These are phyloP conservation scores for Neolamprologus toae DNA, from an alignment of 2,113 vertebrate genomes.

Conservation along the genomic window DNA sequence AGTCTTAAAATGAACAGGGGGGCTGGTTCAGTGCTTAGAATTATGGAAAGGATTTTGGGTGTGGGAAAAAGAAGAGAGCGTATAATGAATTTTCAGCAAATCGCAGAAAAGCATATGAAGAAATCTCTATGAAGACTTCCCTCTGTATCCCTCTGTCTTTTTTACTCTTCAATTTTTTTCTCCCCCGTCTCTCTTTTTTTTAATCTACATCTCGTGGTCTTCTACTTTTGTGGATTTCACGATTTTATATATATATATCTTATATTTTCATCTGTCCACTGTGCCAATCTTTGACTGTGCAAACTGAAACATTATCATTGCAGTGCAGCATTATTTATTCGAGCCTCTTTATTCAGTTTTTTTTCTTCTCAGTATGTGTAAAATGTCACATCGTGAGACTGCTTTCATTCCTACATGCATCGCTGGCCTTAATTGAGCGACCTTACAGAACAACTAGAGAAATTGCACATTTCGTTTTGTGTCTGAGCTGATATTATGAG, in stretches of 20 bases:
- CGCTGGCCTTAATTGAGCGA: background rate
- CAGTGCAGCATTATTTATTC: background rate
- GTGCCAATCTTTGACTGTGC: background rate
- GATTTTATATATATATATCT: background rate
- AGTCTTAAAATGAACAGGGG: constrained; percentile 21
- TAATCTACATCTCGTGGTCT: constrained; percentile 8
- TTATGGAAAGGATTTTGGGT: constrained; percentile 28
- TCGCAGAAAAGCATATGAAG: constrained; percentile 27
- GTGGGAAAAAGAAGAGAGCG: constrained; percentile 23
- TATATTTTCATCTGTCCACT: constrained; percentile 1
- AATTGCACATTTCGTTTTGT: background rate
- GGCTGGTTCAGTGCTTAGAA: constrained; percentile 20
- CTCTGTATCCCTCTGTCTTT: constrained; percentile 7
- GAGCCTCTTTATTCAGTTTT: background rate
- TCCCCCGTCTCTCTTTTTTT: background rate
- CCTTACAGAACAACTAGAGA: background rate
- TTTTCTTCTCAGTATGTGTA: background rate
- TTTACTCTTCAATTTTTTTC: constrained; percentile 18
- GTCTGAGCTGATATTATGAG: background rate
- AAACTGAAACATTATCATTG: background rate
- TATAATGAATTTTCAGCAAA: constrained; percentile 53
- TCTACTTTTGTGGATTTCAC: background rate
- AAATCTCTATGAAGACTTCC: constrained; percentile 15
- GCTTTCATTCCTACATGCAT: background rate
- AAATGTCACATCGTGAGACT: background rate